Base-by-base conservation (phyloP, 2,888 invertebrate species). In the Macrophya annulata region DNA sequence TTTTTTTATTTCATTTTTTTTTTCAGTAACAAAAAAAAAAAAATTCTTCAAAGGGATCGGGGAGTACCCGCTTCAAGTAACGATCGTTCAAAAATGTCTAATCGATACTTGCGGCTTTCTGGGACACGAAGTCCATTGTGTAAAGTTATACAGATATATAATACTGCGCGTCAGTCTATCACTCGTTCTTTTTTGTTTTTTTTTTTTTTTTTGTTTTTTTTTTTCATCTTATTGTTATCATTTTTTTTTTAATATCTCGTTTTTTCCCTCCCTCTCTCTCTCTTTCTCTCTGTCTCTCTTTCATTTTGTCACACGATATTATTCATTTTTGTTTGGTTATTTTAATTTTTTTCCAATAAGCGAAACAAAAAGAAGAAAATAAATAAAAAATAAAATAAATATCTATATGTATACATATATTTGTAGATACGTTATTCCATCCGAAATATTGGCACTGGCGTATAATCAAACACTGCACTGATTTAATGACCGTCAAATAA, bases 51-150 rank as follows among this genome's bases (percentile, higher is more conserved):
- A 77, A 77, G 51, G 74, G 74, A 21, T 45, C 25, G 10, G 43
- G 43, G 15, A 74, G 45, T 17, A 25, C 17, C 68, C 31, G 74
- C 74, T 74, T 74, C 21, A 74, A 74, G 74, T 74, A 74, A 74
- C 74, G 74, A 74, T 74, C 74, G 74, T 45, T 74, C 68, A 68
- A 68, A 68, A 68, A 77, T 55, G 77, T 77, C 51, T 77, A 55
- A 77, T 77, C 77, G 55, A 77, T 77, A 77, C 77, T 40, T 21
- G 31, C 55, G 17, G 48, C 17, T 48, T 77, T 74, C 45, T 43
- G 72, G 12, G 77, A 77, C 51, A 77, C 77, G 51, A 77, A 77
- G 15, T 77, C 77, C 77, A 77, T 77, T 77, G 77, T 77, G 48
- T 31, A 77, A 77, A 77, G 77, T 77, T 51, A 68, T 68, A 77